Conservation (phyloP, 2,797 vertebrate genomes). For the Ctenopoma kingsleyae region DNA sequence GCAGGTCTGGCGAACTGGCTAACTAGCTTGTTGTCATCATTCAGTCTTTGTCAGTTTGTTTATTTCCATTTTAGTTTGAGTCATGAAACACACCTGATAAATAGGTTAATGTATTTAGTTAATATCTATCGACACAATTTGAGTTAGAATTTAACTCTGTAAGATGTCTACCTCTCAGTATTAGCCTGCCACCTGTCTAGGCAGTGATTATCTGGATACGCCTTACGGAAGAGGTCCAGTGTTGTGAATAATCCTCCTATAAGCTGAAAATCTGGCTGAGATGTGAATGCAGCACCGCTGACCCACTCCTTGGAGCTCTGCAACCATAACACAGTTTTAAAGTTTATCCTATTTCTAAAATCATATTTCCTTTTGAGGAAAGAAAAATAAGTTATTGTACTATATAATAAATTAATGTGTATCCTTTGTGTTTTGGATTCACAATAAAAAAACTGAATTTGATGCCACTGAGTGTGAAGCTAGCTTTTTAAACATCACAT, state of each 20-base stretch:
- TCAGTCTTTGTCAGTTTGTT: not conserved
- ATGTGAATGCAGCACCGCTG: constrained; percentile 47
- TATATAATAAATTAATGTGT: not conserved
- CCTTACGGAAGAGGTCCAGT: constrained; percentile 60
- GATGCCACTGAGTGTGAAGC: constrained; percentile 1
- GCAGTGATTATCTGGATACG: constrained; percentile 63
- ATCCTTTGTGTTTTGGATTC: not conserved
- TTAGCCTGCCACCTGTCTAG: constrained; percentile 64
- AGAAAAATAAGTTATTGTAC: constrained; percentile 1
- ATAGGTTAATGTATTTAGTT: not conserved
- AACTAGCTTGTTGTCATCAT: constrained; percentile 19
- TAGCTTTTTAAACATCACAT: constrained; percentile 2
- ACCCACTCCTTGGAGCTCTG: constrained; percentile 48
- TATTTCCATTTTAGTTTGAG: not conserved
- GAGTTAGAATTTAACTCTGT: constrained; percentile 19
- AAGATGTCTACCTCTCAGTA: constrained; percentile 12
- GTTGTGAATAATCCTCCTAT: constrained; percentile 72
- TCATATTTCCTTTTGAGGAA: constrained; percentile 38
- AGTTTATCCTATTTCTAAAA: constrained; percentile 41
- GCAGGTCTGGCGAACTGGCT: constrained; percentile 39
- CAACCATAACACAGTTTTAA: constrained; percentile 31
- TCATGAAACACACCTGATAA: not conserved
- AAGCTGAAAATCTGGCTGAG: constrained; percentile 75
- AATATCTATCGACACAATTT: constrained; percentile 7
- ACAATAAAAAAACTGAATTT: constrained; percentile 6